These are phyloP conservation scores for Urocitellus parryii DNA, from an alignment of 2,113 vertebrate species.

Conservation along the genomic window DNA sequence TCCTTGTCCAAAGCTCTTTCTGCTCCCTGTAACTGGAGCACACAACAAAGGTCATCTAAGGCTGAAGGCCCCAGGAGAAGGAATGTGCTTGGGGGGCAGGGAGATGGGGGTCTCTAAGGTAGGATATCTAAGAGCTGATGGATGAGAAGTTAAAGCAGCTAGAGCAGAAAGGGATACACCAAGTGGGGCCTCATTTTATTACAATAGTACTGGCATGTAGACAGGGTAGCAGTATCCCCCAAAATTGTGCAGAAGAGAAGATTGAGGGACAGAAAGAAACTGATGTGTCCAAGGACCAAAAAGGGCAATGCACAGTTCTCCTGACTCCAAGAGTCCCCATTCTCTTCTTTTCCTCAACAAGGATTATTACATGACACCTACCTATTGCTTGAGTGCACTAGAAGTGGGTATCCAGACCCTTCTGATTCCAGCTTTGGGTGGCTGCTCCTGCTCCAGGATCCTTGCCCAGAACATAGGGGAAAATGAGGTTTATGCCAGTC, in stretches of 20 bases:
- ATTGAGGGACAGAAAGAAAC: not conserved
- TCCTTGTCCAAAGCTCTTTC: slow-evolving; percentile 12
- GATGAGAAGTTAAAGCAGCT: not conserved
- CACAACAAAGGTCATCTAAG: slow-evolving; percentile 54
- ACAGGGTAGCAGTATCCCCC: not conserved
- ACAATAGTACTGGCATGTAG: not conserved
- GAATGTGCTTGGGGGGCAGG: not conserved
- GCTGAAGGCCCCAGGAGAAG: not conserved
- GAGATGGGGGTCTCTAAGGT: not conserved
- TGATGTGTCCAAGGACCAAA: not conserved
- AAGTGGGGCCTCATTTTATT: not conserved
- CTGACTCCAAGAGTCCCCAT: not conserved
- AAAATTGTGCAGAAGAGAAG: not conserved
- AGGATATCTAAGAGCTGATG: not conserved
- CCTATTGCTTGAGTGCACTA: not conserved
- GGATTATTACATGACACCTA: not conserved
- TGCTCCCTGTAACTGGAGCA: slow-evolving; percentile 64
- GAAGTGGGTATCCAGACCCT: not conserved
- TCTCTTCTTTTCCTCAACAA: not conserved
- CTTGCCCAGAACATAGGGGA: not conserved
- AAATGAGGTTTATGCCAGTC: not conserved
- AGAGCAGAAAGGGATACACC: not conserved
- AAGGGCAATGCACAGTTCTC: not conserved
- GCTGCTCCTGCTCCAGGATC: not conserved
- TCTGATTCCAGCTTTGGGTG: not conserved